These are phyloP conservation scores for Tyrannus savana DNA, from an alignment of 2,113 vertebrate species.

Conservation along the genomic window DNA sequence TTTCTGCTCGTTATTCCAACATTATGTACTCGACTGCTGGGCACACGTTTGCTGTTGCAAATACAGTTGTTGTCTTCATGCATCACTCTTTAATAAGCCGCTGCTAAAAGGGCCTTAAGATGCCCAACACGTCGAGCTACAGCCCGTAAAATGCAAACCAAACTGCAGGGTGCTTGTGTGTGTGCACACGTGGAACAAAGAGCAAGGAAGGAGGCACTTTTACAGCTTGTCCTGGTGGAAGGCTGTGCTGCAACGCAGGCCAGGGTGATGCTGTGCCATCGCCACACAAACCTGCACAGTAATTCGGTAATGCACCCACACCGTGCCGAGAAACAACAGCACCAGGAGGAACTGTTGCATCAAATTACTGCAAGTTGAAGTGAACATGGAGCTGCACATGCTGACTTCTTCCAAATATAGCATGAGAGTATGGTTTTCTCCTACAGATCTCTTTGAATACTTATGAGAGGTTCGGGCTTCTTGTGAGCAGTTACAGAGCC, in stretches of 20 bases:
- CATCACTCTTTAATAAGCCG: not conserved
- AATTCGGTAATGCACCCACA: not conserved
- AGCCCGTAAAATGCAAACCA: not conserved
- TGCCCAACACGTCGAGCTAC: not conserved
- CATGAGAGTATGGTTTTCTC: not conserved
- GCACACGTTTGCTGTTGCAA: not conserved
- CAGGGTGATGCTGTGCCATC: not conserved
- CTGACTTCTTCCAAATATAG: not conserved
- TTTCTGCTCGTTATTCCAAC: conserved; percentile 4
- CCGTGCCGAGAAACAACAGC: not conserved
- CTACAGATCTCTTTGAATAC: not conserved
- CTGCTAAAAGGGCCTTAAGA: not conserved
- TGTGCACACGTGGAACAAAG: not conserved
- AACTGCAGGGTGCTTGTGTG: not conserved
- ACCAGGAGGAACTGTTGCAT: not conserved
- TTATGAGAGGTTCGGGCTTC: not conserved
- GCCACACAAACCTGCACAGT: not conserved
- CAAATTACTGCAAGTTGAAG: not conserved
- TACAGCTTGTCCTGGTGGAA: not conserved
- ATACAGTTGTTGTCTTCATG: not conserved
- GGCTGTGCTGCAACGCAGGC: not conserved
- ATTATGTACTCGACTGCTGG: not conserved
- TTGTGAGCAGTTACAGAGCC: conserved; percentile 31
- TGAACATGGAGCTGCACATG: not conserved
- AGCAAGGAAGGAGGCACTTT: not conserved